Percentiles rank a stretch among this genome's conserved stretches.
These are phyloP conservation scores for Myotis vivesi DNA, from an alignment of 2,797 vertebrate species.

Conservation along the genomic window DNA sequence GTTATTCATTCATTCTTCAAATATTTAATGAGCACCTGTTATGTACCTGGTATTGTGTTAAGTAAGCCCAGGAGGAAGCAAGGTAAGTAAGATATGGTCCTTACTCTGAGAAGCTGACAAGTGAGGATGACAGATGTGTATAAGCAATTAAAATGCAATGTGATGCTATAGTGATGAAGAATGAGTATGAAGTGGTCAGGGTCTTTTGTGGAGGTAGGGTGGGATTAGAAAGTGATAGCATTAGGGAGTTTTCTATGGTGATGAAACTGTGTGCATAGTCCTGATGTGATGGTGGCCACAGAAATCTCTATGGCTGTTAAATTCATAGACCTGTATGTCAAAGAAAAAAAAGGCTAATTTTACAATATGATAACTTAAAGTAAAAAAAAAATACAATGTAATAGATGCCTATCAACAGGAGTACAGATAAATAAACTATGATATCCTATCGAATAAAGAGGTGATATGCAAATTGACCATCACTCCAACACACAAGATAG, in stretches of 20 bases:
- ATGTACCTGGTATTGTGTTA: background rate
- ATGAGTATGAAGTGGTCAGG: background rate
- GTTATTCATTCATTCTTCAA: background rate
- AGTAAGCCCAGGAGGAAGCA: background rate
- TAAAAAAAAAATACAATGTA: background rate
- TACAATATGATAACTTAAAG: background rate
- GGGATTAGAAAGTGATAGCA: background rate
- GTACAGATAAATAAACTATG: background rate
- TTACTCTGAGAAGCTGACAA: constrained; percentile 2
- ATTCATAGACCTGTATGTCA: background rate
- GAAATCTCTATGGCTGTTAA: background rate
- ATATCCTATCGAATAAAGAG: too few species aligned
- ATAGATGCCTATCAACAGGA: background rate
- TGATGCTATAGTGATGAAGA: background rate
- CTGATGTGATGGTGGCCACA: background rate
- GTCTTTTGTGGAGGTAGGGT: background rate
- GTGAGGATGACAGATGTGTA: background rate
- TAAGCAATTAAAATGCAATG: background rate
- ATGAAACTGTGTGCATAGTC: background rate
- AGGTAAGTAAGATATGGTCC: background rate
- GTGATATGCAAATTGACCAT: too few species aligned
- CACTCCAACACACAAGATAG: too few species aligned
- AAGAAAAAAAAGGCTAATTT: background rate
- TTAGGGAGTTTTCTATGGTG: background rate
- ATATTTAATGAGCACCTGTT: constrained; percentile 29